These are phyloP conservation scores for Atta cephalotes DNA, from an alignment of 1,140 invertebrate genomes.

Conservation along the genomic window DNA sequence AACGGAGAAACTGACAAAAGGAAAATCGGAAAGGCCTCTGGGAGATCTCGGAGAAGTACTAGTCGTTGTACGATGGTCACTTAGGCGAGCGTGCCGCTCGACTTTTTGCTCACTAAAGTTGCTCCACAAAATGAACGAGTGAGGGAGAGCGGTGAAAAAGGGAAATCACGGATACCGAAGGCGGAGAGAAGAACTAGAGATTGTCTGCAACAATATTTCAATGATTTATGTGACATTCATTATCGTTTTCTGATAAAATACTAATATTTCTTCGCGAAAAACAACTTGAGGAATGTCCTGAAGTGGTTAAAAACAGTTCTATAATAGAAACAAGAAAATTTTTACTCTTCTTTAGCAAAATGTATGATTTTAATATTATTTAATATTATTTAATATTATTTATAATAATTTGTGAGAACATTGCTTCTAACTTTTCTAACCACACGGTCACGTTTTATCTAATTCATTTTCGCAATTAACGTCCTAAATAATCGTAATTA, in stretches of 20 bases:
- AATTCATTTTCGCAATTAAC: slow-evolving; percentile 17
- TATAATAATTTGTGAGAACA: neutral
- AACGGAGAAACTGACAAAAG: slow-evolving; percentile 71
- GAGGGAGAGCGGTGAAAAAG: slow-evolving; percentile 62
- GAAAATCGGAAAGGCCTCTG: slow-evolving; percentile 60
- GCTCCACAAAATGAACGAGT: slow-evolving; percentile 35
- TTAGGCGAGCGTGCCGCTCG: slow-evolving; percentile 26
- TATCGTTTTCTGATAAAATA: slow-evolving; percentile 3
- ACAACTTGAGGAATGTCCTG: neutral
- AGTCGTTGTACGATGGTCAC: slow-evolving; percentile 45
- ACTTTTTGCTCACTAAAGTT: slow-evolving; percentile 49
- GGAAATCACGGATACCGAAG: slow-evolving; percentile 63
- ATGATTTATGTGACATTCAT: neutral
- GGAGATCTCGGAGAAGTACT: slow-evolving; percentile 30
- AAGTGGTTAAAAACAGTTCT: neutral
- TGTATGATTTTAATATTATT: neutral
- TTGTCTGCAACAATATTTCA: neutral
- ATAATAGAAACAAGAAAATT: neutral
- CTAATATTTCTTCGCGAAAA: neutral
- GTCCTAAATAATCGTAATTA: slow-evolving; percentile 2
- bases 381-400: neutral
- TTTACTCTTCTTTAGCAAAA: neutral
- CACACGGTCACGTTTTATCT: neutral
- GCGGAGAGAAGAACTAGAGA: neutral
- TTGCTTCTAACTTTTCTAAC: neutral